Base-by-base conservation (phyloP, 1,140 invertebrate species). In the Drosophila ananassae region DNA sequence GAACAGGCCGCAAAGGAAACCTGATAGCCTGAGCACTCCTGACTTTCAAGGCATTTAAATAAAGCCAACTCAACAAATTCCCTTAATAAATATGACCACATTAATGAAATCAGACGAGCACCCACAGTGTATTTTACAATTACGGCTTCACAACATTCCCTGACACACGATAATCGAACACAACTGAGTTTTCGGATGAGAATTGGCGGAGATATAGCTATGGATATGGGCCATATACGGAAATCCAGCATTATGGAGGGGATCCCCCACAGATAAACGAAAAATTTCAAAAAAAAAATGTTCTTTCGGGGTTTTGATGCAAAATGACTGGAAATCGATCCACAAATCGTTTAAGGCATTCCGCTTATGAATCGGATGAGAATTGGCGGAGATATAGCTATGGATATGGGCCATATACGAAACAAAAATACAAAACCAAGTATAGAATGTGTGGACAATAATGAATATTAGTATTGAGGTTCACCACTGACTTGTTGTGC, bases 401-500 rank as follows among this genome's bases (percentile, higher is more conserved):
- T 17, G 17, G 17, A 17, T 17, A 17, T 17, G 17, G 17, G 17
- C 17, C 17, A 17, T 17, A 17, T 17, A 17, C 17, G 17, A 47
- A 21, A 47, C n/a, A 47, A 47, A 47, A 22, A 47, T 25, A 51
- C n/a, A 46, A 39, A n/a, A 52, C 57, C 66, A 55, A 48, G 56
- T 8, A 13, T 7, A 25, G 21, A 57, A 51, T 24, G 17, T 44
- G 8, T 44, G 4, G n/a, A 44, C 6, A 28, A 46, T 28, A 34
- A 32, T 10, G 51, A 44, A 51, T 37, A 56, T n/a, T 46, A 48
- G 17, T 17, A 17, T 17, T 17, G 34, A 28, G 41, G 37, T 71
- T 63, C 69, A 77, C 79, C 69, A 79, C 79, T 64, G 76, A 90
- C 82, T 82, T 78, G 77, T 53, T 85, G 78, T 81, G 82, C 39